Percentiles rank a stretch among this genome's conserved stretches.
phyloP scores from a whole-genome alignment of 1,140 invertebrate genomes.

The Dryas iulia region DNA sequence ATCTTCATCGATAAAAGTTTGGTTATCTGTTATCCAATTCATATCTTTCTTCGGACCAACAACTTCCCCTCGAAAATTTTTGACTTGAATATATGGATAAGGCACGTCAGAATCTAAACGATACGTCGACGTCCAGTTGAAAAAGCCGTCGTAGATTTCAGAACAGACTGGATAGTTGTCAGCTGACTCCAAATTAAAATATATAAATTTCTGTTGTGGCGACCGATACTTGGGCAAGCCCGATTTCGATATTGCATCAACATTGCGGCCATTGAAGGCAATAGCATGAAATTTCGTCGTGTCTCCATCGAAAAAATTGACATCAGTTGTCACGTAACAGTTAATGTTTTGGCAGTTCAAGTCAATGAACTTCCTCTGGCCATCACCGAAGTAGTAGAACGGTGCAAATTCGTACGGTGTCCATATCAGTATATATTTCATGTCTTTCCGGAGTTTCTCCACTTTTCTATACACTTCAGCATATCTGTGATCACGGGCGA shows the following conservation, averaged over 20 bases:
- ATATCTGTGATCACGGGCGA: slow-evolving; percentile 50
- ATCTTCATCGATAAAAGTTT: slow-evolving; percentile 31
- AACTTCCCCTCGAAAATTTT: slow-evolving; percentile 48
- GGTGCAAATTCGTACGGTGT: slow-evolving; percentile 47
- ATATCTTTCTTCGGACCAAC: slow-evolving; percentile 62
- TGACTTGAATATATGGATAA: slow-evolving; percentile 74
- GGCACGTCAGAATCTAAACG: slow-evolving; percentile 79
- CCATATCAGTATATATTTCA: slow-evolving; percentile 63
- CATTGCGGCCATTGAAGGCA: slow-evolving; percentile 68
- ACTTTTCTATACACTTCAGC: slow-evolving; percentile 51
- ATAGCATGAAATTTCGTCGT: slow-evolving; percentile 70
- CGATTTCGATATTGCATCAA: slow-evolving; percentile 26
- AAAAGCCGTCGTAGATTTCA: slow-evolving; percentile 60
- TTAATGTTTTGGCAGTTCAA: slow-evolving; percentile 59
- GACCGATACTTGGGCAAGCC: slow-evolving; percentile 60
- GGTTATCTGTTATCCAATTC: slow-evolving; percentile 46
- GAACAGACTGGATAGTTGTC: slow-evolving; percentile 64
- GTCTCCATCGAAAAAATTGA: slow-evolving; percentile 50
- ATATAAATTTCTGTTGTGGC: slow-evolving; percentile 76
- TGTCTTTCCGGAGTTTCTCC: slow-evolving; percentile 40
- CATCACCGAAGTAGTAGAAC: slow-evolving; percentile 46
- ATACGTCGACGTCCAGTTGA: slow-evolving; percentile 85
- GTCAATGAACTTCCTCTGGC: slow-evolving; percentile 55
- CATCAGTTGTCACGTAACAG: slow-evolving; percentile 61
- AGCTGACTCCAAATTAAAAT: slow-evolving; percentile 77